These are phyloP conservation scores for Drosophila sordidula DNA, from an alignment of 2,888 invertebrate species.

Conservation along the genomic window DNA sequence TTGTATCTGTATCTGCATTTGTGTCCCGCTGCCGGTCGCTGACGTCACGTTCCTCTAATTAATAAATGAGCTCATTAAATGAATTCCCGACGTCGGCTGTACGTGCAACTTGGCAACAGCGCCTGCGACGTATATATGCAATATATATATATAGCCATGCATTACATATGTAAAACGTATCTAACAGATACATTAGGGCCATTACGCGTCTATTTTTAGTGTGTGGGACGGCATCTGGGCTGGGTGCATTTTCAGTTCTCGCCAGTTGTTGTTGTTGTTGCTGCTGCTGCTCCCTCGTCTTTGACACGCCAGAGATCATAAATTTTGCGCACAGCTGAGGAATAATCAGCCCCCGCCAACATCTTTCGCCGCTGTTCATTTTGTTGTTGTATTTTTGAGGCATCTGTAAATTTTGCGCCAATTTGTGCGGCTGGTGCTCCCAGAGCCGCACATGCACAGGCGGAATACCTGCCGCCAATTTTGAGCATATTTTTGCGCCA, in stretches of 20 bases:
- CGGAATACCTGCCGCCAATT: slow-evolving; percentile 68
- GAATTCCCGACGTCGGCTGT: slow-evolving; percentile 11
- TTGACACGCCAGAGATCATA: slow-evolving; percentile 33
- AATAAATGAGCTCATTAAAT: slow-evolving; percentile 73
- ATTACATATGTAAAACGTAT: slow-evolving; percentile 31
- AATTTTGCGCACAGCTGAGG: slow-evolving; percentile 51
- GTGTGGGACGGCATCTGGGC: slow-evolving; percentile 36
- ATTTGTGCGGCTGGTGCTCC: slow-evolving; percentile 63
- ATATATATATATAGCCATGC: neutral
- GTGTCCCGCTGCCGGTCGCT: slow-evolving; percentile 34
- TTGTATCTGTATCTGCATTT: neutral
- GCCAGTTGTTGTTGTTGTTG: neutral
- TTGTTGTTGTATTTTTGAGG: slow-evolving; percentile 29
- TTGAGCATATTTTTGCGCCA: slow-evolving; percentile 75
- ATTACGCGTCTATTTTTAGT: slow-evolving; percentile 51
- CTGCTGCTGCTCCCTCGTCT: slow-evolving; percentile 3
- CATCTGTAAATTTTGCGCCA: slow-evolving; percentile 77
- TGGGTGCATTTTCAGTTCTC: slow-evolving; percentile 6
- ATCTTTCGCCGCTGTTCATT: neutral
- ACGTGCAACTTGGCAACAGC: slow-evolving; percentile 14
- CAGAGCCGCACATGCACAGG: slow-evolving; percentile 9
- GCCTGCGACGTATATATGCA: neutral
- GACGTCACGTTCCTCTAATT: slow-evolving; percentile 70
- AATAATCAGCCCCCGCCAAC: neutral
- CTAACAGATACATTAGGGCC: slow-evolving; percentile 56